phyloP scores from a whole-genome alignment of 2,113 vertebrate species.

The Bostrychus sinensis region DNA sequence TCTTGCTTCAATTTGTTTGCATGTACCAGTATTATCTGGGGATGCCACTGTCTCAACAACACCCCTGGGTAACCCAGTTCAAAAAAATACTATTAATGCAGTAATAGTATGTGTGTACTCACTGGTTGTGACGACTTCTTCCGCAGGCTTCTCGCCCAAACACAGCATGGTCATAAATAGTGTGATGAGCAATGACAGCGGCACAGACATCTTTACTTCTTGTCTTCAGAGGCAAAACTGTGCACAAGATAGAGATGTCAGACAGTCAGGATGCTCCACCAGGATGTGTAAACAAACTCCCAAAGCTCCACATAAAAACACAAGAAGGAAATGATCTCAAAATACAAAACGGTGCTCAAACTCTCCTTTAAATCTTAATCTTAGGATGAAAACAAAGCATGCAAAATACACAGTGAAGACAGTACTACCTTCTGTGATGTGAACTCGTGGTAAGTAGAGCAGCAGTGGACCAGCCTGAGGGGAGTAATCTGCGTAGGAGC shows the following conservation, averaged over 20 bases:
- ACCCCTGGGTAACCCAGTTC: too few relatives aligned
- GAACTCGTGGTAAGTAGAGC: conserved; percentile 7
- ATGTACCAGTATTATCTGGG: too few relatives aligned
- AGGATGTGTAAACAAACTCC: not conserved
- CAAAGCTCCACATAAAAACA: too few relatives aligned
- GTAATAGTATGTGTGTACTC: too few relatives aligned
- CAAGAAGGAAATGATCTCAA: not conserved
- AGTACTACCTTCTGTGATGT: conserved; percentile 23
- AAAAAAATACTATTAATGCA: too few relatives aligned
- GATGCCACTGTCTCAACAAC: too few relatives aligned
- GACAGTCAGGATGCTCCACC: not conserved
- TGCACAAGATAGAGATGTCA: conserved; percentile 3
- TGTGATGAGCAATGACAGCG: conserved; percentile 59
- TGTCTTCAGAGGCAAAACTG: too few relatives aligned
- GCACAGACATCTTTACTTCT: conserved; percentile 59
- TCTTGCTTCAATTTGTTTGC: too few relatives aligned
- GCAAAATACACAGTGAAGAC: too few relatives aligned
- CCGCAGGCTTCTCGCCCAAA: conserved; percentile 50
- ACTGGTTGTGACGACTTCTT: conserved; percentile 58
- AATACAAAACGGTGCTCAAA: too few relatives aligned
- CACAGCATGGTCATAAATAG: conserved; percentile 57
- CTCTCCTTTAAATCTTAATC: too few relatives aligned
- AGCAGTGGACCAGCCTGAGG: conserved; percentile 5
- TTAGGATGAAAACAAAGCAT: too few relatives aligned
- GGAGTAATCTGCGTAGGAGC: conserved; percentile 9